Evolutionary conservation across 2,888 invertebrate genomes (phyloP), one percentile per base, ranked within the genome.

Genomic region (Bhutanitis thaidina): DNA sequence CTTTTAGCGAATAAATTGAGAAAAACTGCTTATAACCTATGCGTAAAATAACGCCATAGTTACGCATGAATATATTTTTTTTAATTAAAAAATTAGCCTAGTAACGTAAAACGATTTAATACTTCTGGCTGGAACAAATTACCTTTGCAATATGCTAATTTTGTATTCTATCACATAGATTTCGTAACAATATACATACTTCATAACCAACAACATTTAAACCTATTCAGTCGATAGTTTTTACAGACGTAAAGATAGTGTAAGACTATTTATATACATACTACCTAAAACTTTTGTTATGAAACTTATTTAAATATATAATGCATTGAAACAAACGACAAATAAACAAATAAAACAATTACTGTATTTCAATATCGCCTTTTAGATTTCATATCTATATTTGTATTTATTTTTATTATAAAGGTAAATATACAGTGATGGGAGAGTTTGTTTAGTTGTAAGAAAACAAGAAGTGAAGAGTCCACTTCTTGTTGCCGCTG

Each of bases 201-300:
- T 74, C 67, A 69, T 83, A 81, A 73, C 70, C 77, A 64, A 67
- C 53, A 61, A 52, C 56, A 58, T 61, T 43, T 69, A 72, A 75
- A 77, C 72, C 69, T 79, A 79, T 71, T 74, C 79, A 79, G 69
- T 76, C 74, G 67, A 73, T 70, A 66, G 75, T 76, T 77, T 71
- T 68, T 73, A 77, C 85, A 82, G 82, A 76, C 72, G 69, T 86
- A 79, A 77, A 70, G 70, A 78, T 86, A 88, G 79, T 69, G 59
- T 89, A 87, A 88, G 88, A 67, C 79, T 87, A 87, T 88, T 85
- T 88, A 88, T n/a, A n/a, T 87, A 86, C 83, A 80, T 71, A 68
- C 61, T 80, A 79, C 70, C 75, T 77, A 77, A 73, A 77, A 77
- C 68, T 87, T 88, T 89, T 89, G 87, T 88, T 89, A 87, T 84